These are phyloP conservation scores for Protonibea diacanthus DNA, from an alignment of 2,797 vertebrate species.

Conservation along the genomic window DNA sequence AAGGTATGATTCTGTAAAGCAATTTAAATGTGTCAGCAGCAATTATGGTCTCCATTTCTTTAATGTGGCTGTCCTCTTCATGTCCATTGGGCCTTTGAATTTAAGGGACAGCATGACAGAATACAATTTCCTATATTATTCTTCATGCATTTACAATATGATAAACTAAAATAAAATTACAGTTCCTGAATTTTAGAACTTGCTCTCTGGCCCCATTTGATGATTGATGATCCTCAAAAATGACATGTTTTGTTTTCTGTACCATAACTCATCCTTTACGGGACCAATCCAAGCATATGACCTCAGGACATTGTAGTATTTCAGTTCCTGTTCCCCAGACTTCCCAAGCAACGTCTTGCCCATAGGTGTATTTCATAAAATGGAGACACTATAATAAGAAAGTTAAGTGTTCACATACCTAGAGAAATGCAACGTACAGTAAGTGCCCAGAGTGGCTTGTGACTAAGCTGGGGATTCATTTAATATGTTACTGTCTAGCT, in stretches of 20 bases:
- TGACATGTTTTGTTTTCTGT: conserved; percentile 1
- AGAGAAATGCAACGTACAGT: background rate
- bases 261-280: conserved; percentile 6
- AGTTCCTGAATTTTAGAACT: too few species aligned
- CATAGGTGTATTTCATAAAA: conserved; percentile 45
- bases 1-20: background rate
- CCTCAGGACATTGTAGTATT: conserved; percentile 29
- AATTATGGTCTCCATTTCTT: background rate
- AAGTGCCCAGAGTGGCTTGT: conserved; percentile 8
- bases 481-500: conserved; percentile 6
- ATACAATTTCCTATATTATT: background rate
- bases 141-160: background rate
- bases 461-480: conserved; percentile 28
- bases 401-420: conserved; percentile 34
- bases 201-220: background rate
- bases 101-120: background rate
- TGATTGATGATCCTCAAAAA: background rate
- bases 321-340: conserved; percentile 55
- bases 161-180: background rate
- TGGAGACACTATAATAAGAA: conserved; percentile 32
- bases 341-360: conserved; percentile 32
- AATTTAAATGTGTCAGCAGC: conserved; percentile 1
- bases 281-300: conserved; percentile 40
- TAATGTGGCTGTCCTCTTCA: background rate
- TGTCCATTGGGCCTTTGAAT: background rate